Base-by-base conservation (phyloP, 2,888 invertebrate species). In the Dryadula phaetusa region DNA sequence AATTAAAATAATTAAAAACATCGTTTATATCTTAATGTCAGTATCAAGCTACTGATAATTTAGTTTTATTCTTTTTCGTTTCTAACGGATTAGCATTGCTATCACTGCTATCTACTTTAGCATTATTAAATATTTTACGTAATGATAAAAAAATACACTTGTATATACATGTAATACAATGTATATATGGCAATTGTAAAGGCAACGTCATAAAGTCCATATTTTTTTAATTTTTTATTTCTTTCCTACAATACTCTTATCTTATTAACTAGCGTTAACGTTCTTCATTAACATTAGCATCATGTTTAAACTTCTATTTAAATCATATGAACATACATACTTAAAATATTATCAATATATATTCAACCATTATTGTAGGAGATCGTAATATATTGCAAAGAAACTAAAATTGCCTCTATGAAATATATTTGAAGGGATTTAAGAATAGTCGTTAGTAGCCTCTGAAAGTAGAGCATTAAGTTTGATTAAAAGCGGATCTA, bases 401-500 rank as follows among this genome's bases (percentile, higher is more conserved):
- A 56, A 40, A 47, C 56, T 22, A 40, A 52, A 49, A 60, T 58
- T 49, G n/a, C 8, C 20, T 42, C 40, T 18, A 49, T 60, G 32
- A 60, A 49, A 60, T 56, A 65, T 58, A 60, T 49, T 28, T 42
- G 20, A 58, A 58, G 56, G 14, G 58, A 49, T 49, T 65, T 65
- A 65, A 49, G 49, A 61, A 61, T 22, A 40, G 46, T 40, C 61
- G 40, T 64, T 64, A 64, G 61, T 44, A 62, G 54, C 54, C 47
- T 40, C 64, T 67, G 52, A 64, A 69, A 44, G 47, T 62, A 25
- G 44, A 64, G 46, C 54, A 62, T 62, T 47, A 64, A 64, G 40
- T 67, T 56, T 62, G 56, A 67, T 70, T 67, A 70, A 67, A 70
- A 54, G 65, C 54, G 49, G 64, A 61, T 58, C 60, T 65, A 65